phyloP scores from a whole-genome alignment of 1,140 invertebrate genomes.

The Telenomus remus region DNA sequence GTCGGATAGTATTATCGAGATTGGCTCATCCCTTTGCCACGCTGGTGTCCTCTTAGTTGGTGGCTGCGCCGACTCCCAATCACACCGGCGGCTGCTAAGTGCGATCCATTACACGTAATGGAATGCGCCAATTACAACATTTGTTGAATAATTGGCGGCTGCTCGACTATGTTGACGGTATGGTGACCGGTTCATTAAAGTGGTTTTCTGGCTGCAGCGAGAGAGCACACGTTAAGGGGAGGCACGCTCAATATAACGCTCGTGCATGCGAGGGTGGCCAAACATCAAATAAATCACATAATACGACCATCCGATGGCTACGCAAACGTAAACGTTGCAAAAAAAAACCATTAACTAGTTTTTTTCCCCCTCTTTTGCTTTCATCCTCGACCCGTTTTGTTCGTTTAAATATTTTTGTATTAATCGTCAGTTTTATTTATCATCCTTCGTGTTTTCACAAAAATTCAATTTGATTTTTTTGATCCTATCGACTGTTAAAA shows the following conservation, averaged over 20 bases:
- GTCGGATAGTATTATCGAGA: slow-evolving; percentile 56
- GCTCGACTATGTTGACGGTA: slow-evolving; percentile 40
- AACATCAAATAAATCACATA: slow-evolving; percentile 69
- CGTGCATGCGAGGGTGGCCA: slow-evolving; percentile 40
- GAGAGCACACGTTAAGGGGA: slow-evolving; percentile 18
- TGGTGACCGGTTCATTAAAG: slow-evolving; percentile 51
- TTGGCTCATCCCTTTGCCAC: slow-evolving; percentile 51
- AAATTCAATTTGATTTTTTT: slow-evolving; percentile 44
- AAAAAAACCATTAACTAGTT: slow-evolving; percentile 54
- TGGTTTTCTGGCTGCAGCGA: slow-evolving; percentile 34
- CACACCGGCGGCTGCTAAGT: slow-evolving; percentile 65
- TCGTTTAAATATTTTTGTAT: slow-evolving; percentile 14
- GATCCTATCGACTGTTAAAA: slow-evolving; percentile 24
- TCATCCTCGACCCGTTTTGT: neutral
- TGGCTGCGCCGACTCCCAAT: slow-evolving; percentile 20
- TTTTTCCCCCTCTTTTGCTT: slow-evolving; percentile 3
- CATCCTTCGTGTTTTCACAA: slow-evolving; percentile 4
- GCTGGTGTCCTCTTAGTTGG: slow-evolving; percentile 12
- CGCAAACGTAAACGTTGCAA: slow-evolving; percentile 58
- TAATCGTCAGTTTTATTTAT: slow-evolving; percentile 22
- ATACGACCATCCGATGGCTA: slow-evolving; percentile 56
- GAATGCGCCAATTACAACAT: slow-evolving; percentile 75
- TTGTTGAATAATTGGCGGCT: slow-evolving; percentile 73
- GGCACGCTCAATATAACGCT: slow-evolving; percentile 46
- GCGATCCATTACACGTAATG: slow-evolving; percentile 75